These are phyloP conservation scores for Sicus ferrugineus DNA, from an alignment of 2,888 invertebrate species.

Conservation along the genomic window DNA sequence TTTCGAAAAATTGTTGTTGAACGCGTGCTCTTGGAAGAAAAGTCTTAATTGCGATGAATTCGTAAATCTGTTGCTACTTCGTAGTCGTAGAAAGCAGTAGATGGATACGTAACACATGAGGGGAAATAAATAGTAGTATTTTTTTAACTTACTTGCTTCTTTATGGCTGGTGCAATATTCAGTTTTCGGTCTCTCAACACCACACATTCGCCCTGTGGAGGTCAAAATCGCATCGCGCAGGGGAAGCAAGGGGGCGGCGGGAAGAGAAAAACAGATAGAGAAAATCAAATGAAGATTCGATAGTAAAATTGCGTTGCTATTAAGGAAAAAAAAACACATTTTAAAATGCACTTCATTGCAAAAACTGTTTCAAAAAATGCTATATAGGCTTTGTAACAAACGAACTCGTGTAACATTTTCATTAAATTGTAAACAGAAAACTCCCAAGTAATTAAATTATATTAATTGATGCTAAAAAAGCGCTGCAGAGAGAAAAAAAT, in stretches of 20 bases:
- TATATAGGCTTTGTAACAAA: constrained; percentile 45
- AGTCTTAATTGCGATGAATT: no score
- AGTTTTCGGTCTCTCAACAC: constrained; percentile 81
- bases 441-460: constrained; percentile 26
- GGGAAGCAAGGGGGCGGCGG: not conserved
- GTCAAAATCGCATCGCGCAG: constrained; percentile 18
- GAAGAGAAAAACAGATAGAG: constrained; percentile 40
- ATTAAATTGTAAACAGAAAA: constrained; percentile 35
- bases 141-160: constrained; percentile 79
- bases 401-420: constrained; percentile 42
- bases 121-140: no score
- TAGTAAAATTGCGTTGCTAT: constrained; percentile 28
- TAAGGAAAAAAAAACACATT: constrained; percentile 39
- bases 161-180: constrained; percentile 87
- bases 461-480: not conserved
- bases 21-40: no score
- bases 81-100: no score
- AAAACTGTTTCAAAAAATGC: constrained; percentile 48
- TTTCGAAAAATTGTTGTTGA: no score
- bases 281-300: constrained; percentile 45
- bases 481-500: no score
- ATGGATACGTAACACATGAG: no score
- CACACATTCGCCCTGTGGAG: constrained; percentile 73
- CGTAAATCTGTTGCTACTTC: no score
- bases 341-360: constrained; percentile 48